These are phyloP conservation scores for Zaprionus lachaisei DNA, from an alignment of 1,140 invertebrate species.

Conservation along the genomic window DNA sequence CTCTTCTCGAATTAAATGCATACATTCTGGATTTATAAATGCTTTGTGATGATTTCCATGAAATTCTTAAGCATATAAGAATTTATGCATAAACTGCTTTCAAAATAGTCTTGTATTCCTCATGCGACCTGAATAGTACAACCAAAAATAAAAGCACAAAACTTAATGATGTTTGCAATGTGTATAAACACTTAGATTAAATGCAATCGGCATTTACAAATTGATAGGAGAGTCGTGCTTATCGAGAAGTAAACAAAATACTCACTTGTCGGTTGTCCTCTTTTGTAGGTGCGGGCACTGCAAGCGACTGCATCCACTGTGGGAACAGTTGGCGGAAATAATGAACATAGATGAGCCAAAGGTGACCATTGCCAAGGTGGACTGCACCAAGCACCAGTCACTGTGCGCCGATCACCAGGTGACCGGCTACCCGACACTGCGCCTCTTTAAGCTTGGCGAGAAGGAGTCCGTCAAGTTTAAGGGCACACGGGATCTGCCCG, in stretches of 20 bases:
- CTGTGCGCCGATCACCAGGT: conserved; percentile 90
- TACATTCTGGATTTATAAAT: background rate
- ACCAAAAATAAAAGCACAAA: background rate
- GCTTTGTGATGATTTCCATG: no score
- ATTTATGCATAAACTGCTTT: background rate
- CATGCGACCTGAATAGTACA: background rate
- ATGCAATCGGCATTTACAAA: conserved; percentile 1
- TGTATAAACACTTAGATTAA: background rate
- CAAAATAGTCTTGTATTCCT: background rate
- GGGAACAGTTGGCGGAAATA: conserved; percentile 90
- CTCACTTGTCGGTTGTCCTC: conserved; percentile 5
- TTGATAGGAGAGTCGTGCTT: conserved; percentile 8
- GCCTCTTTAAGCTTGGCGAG: conserved; percentile 89
- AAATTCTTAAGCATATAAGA: background rate
- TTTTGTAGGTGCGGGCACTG: conserved; percentile 89
- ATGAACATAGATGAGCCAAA: conserved; percentile 87
- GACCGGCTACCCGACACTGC: conserved; percentile 89
- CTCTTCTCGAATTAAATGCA: no score
- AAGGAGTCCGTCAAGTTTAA: conserved; percentile 87
- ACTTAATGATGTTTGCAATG: background rate
- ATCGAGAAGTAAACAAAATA: conserved; percentile 1
- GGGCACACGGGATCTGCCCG: conserved; percentile 89
- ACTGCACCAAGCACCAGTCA: conserved; percentile 90
- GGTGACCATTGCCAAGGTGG: conserved; percentile 90
- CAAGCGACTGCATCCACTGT: conserved; percentile 88